Percentiles rank a stretch among this genome's conserved stretches.
These are phyloP conservation scores for Notothenia coriiceps DNA, from an alignment of 2,113 vertebrate species.

Conservation along the genomic window DNA sequence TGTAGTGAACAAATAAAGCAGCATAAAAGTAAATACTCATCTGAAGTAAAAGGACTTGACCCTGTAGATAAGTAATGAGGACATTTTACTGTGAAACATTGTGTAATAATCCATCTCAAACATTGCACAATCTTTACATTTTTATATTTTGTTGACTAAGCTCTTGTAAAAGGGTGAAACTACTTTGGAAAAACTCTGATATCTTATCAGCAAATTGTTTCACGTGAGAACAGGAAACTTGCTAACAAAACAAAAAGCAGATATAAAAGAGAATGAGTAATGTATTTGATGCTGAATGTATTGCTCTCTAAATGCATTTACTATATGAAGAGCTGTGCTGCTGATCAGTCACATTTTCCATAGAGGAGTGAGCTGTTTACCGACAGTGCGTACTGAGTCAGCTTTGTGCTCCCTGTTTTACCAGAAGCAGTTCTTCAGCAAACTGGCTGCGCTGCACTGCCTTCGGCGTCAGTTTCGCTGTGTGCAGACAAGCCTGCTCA, in stretches of 20 bases:
- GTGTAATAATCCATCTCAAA: background rate
- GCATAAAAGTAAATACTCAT: background rate
- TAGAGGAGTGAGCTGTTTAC: slow-evolving; percentile 58
- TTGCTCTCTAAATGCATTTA: slow-evolving; percentile 1
- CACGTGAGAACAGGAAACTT: slow-evolving; percentile 26
- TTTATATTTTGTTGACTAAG: slow-evolving; percentile 4
- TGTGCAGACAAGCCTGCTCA: slow-evolving; percentile 58
- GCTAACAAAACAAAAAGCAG: background rate
- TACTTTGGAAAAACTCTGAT: background rate
- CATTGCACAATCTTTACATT: background rate
- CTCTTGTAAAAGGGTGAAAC: slow-evolving; percentile 12
- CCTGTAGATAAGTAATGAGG: background rate
- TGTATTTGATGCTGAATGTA: background rate
- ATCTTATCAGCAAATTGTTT: slow-evolving; percentile 1
- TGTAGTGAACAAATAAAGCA: background rate
- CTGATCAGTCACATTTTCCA: slow-evolving; percentile 48
- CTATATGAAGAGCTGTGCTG: background rate
- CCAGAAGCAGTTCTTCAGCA: slow-evolving; percentile 72
- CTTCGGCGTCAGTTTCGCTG: slow-evolving; percentile 61
- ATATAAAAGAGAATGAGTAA: slow-evolving; percentile 1
- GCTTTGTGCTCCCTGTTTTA: slow-evolving; percentile 62
- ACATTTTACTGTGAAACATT: background rate
- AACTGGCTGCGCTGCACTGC: slow-evolving; percentile 58
- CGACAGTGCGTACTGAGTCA: slow-evolving; percentile 60
- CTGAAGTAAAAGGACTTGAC: background rate